These are phyloP conservation scores for Volucella bombylans DNA, from an alignment of 2,888 invertebrate genomes.

Conservation along the genomic window DNA sequence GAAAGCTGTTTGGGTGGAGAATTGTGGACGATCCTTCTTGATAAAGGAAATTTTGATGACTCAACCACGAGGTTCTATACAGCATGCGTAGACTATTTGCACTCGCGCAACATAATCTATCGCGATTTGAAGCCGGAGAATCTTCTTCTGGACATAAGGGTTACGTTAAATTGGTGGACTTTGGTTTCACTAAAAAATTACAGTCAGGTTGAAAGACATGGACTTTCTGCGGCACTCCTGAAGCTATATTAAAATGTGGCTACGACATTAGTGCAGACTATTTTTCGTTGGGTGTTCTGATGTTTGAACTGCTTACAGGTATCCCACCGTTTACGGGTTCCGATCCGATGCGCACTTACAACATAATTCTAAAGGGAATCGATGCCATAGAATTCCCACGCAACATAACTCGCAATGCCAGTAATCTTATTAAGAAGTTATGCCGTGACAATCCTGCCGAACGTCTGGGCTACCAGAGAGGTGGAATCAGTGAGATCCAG, in stretches of 20 bases:
- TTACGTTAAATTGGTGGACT: conserved; percentile 98
- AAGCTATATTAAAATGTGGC: conserved; percentile 98
- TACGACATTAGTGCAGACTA: conserved; percentile 99
- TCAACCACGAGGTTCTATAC: too few relatives aligned
- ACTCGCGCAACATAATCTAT: too few relatives aligned
- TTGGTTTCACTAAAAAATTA: conserved; percentile 98
- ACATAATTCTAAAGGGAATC: conserved; percentile 98
- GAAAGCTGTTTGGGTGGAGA: too few relatives aligned
- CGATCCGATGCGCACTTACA: conserved; percentile 99
- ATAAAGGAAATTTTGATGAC: too few relatives aligned
- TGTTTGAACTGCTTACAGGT: conserved; percentile 96
- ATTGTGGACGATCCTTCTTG: too few relatives aligned
- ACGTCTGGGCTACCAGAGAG: too few relatives aligned
- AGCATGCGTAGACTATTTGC: too few relatives aligned
- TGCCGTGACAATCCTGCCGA: too few relatives aligned
- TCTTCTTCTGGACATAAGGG: conserved; percentile 94
- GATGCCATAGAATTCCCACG: conserved; percentile 99
- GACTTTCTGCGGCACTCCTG: conserved; percentile 99
- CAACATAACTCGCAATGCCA: conserved; percentile 96
- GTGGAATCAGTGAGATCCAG: too few relatives aligned
- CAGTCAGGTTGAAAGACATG: conserved; percentile 97
- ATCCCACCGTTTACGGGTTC: conserved; percentile 96
- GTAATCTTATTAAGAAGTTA: conserved; percentile 97
- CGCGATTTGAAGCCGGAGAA: conserved; percentile 97
- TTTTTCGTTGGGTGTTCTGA: conserved; percentile 99